Conservation (phyloP, 1,140 invertebrate species). For the Sycophaga agraensis region DNA sequence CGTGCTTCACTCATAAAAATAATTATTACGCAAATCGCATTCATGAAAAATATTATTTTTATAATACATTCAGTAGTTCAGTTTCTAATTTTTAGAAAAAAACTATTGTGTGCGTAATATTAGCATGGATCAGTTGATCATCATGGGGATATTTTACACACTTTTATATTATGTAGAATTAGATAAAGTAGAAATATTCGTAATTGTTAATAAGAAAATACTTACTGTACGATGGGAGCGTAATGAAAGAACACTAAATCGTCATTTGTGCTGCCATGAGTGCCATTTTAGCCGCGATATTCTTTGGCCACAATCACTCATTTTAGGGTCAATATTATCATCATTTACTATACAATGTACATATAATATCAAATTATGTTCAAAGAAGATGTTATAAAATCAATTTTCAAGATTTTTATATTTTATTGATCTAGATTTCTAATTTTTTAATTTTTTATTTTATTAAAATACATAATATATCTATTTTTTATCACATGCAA, state of each 20-base stretch:
- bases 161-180: not conserved
- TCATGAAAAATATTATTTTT: no score
- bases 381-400: not conserved
- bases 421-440: no score
- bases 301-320: not conserved
- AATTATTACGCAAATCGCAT: no score
- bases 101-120: no score
- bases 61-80: no score
- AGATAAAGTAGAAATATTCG: not conserved
- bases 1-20: not conserved
- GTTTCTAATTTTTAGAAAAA: no score
- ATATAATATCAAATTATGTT: not conserved
- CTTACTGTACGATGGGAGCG: conserved; percentile 26
- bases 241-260: conserved; percentile 11
- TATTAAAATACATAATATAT: no score
- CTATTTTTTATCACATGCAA: no score
- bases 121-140: not conserved
- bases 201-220: conserved; percentile 6
- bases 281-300: conserved; percentile 24
- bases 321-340: not conserved
- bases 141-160: not conserved
- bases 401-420: not conserved
- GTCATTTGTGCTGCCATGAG: conserved; percentile 11
- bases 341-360: not conserved
- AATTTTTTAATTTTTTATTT: no score